Evolutionary conservation across 2,888 invertebrate genomes (phyloP).

Genomic region (Druceiella hillmani): DNA sequence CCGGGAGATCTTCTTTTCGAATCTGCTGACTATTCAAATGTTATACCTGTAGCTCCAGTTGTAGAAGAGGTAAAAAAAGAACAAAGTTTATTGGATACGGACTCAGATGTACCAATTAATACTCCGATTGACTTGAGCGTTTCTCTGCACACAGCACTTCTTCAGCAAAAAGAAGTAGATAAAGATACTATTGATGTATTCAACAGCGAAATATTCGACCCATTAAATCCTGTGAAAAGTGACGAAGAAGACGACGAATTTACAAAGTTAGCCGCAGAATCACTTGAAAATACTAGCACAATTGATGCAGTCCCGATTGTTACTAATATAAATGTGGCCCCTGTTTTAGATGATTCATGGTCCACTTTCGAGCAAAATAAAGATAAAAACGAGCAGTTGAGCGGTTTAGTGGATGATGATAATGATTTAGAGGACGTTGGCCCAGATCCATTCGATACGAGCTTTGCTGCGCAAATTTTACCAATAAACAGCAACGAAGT

Average conservation of each 20-base stretch:
- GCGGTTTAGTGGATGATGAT: slow-evolving; percentile 44
- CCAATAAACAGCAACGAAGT: slow-evolving; percentile 43
- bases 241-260: slow-evolving; percentile 74
- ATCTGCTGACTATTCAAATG: slow-evolving; percentile 38
- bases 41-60: slow-evolving; percentile 26
- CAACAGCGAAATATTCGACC: slow-evolving; percentile 17
- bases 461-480: slow-evolving; percentile 72
- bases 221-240: slow-evolving; percentile 29
- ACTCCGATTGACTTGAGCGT: slow-evolving; percentile 68
- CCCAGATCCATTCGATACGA: slow-evolving; percentile 80
- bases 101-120: slow-evolving; percentile 61
- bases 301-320: slow-evolving; percentile 49
- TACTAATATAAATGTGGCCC: slow-evolving; percentile 37
- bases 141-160: slow-evolving; percentile 52
- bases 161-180: slow-evolving; percentile 40
- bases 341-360: slow-evolving; percentile 54
- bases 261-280: slow-evolving; percentile 71
- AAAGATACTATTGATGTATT: slow-evolving; percentile 27
- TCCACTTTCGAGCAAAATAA: slow-evolving; percentile 59
- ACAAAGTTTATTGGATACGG: slow-evolving; percentile 70
- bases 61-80: slow-evolving; percentile 34
- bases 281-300: slow-evolving; percentile 55
- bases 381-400: slow-evolving; percentile 43
- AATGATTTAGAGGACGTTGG: slow-evolving; percentile 51
- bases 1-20: slow-evolving; percentile 66